Conservation (phyloP, 2,797 vertebrate genomes). For the Enteromius viviparus region DNA sequence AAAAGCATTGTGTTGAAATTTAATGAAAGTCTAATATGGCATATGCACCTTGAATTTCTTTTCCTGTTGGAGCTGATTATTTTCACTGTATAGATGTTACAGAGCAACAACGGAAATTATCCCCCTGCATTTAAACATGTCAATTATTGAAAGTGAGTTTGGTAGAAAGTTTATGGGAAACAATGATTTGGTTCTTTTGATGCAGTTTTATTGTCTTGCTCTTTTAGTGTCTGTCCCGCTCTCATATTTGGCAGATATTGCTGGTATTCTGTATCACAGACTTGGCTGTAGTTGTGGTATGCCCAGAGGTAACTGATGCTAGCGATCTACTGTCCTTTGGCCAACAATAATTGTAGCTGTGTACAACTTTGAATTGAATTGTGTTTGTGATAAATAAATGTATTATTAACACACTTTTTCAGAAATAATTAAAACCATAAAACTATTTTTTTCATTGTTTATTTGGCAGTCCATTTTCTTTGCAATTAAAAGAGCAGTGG, state of each 20-base stretch:
- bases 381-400: not conserved
- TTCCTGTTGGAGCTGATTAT: too few species aligned
- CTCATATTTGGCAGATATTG: constrained; percentile 30
- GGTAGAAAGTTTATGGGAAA: constrained; percentile 6
- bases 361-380: not conserved
- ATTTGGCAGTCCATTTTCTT: not conserved
- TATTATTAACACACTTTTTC: not conserved
- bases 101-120: not conserved
- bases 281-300: constrained; percentile 22
- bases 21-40: not conserved
- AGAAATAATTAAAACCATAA: not conserved
- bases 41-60: not conserved
- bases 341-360: not conserved
- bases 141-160: constrained; percentile 7
- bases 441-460: not conserved
- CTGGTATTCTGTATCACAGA: constrained; percentile 13
- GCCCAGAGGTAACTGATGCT: constrained; percentile 1
- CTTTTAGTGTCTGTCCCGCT: not conserved
- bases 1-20: not conserved
- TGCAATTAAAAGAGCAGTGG: not conserved
- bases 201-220: constrained; percentile 7
- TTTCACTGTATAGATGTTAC: not conserved
- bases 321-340: not conserved
- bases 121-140: not conserved
- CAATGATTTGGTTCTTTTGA: constrained; percentile 22